phyloP scores from a whole-genome alignment of 2,888 invertebrate genomes.

The Micropterix aruncella region DNA sequence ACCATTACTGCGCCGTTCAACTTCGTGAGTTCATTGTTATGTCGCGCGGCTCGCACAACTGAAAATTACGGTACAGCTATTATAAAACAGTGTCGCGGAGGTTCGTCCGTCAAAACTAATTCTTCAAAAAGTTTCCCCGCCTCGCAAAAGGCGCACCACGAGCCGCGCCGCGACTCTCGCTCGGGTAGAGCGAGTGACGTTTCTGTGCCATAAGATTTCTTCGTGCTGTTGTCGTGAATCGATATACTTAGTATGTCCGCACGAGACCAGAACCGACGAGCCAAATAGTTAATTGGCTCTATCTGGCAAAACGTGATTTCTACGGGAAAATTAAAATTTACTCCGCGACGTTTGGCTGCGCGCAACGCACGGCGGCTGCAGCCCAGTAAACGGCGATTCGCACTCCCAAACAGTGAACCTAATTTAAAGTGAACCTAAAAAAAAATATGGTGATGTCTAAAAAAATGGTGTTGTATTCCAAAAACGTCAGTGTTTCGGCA shows the following conservation, averaged over 20 bases:
- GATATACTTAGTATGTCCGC: neutral
- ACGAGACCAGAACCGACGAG: neutral
- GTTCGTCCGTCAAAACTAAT: neutral
- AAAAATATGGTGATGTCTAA: no score
- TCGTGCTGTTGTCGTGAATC: neutral
- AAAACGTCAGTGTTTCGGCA: neutral
- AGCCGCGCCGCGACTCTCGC: no score
- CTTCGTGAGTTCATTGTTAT: neutral
- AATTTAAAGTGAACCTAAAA: no score
- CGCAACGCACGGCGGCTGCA: no score
- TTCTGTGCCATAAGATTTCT: neutral
- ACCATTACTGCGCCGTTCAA: neutral
- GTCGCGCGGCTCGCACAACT: neutral
- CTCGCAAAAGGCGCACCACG: neutral
- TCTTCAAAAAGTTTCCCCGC: neutral
- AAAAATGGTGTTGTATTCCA: neutral
- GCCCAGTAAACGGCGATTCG: no score
- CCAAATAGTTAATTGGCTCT: neutral
- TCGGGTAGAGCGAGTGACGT: no score
- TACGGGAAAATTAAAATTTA: no score
- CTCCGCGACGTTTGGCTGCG: no score
- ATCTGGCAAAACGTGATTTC: no score
- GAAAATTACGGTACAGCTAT: neutral
- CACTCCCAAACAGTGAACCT: no score
- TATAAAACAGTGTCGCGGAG: neutral